phyloP scores from a whole-genome alignment of 2,797 vertebrate genomes.

The Coracias cyanogaster region DNA sequence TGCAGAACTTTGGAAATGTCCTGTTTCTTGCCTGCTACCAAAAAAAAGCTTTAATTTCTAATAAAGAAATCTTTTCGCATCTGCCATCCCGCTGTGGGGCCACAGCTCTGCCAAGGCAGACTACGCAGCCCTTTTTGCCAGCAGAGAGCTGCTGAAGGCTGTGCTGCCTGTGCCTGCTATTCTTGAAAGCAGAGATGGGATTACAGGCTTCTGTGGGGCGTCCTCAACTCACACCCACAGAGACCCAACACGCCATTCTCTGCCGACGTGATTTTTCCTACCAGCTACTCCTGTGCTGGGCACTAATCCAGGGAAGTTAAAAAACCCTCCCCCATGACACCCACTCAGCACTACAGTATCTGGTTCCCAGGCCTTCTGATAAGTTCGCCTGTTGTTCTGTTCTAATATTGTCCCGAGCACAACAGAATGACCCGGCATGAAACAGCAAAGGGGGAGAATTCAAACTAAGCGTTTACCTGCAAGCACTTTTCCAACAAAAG shows the following conservation, averaged over 20 bases:
- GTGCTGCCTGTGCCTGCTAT: neutral
- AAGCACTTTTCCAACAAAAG: neutral
- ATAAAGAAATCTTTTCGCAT: neutral
- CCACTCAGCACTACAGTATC: conserved; percentile 28
- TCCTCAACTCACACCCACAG: conserved; percentile 41
- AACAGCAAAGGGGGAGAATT: neutral
- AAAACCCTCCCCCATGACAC: conserved; percentile 2
- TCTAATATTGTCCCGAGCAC: conserved; percentile 32
- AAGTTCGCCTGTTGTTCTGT: conserved; percentile 8
- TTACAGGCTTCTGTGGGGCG: conserved; percentile 12
- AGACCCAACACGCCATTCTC: neutral
- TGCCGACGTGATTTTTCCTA: neutral
- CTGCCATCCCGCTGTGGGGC: neutral
- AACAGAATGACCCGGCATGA: neutral
- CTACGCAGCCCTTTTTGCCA: neutral
- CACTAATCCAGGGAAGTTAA: conserved; percentile 22
- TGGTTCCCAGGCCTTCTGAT: conserved; percentile 30
- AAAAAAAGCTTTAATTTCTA: neutral
- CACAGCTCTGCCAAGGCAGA: neutral
- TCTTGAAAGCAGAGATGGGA: conserved; percentile 4
- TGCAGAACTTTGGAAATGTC: neutral
- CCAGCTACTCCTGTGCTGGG: neutral
- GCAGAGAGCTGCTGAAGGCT: neutral
- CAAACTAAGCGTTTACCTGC: neutral
- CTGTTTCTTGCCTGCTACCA: neutral